Conservation (phyloP, 2,888 invertebrate genomes). For the Phrixothrix hirtus region DNA sequence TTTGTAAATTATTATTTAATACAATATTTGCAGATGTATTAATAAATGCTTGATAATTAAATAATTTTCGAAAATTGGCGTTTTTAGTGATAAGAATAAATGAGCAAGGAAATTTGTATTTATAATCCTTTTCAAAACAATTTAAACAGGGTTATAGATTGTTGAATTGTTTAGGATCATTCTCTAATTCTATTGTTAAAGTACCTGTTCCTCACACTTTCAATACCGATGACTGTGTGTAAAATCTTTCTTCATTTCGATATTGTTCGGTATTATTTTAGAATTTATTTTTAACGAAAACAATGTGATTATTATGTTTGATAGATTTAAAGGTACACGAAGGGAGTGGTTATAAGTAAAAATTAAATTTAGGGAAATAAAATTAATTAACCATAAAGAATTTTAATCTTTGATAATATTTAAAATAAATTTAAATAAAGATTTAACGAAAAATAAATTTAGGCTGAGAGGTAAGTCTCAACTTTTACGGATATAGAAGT, state of each 20-base stretch:
- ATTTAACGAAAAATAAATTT: no score
- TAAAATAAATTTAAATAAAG: background rate
- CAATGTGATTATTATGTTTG: background rate
- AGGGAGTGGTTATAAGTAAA: background rate
- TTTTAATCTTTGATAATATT: background rate
- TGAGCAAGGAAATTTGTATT: no score
- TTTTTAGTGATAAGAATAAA: no score
- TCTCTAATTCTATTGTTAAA: conserved; percentile 16
- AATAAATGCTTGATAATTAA: no score
- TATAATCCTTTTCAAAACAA: no score
- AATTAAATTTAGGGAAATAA: background rate
- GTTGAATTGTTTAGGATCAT: conserved; percentile 10
- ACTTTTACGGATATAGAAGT: no score
- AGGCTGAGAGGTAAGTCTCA: no score
- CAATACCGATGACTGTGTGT: conserved; percentile 10
- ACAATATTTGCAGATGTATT: no score
- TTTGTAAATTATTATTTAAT: no score
- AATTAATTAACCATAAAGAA: background rate
- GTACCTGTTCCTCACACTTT: conserved; percentile 15
- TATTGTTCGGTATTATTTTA: background rate
- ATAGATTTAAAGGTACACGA: no score
- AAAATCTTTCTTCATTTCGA: conserved; percentile 1
- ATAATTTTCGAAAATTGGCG: no score
- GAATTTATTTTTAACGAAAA: background rate
- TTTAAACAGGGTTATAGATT: conserved; percentile 16